phyloP scores from a whole-genome alignment of 2,888 invertebrate species.

The Spatulosminthurus flaviceps region DNA sequence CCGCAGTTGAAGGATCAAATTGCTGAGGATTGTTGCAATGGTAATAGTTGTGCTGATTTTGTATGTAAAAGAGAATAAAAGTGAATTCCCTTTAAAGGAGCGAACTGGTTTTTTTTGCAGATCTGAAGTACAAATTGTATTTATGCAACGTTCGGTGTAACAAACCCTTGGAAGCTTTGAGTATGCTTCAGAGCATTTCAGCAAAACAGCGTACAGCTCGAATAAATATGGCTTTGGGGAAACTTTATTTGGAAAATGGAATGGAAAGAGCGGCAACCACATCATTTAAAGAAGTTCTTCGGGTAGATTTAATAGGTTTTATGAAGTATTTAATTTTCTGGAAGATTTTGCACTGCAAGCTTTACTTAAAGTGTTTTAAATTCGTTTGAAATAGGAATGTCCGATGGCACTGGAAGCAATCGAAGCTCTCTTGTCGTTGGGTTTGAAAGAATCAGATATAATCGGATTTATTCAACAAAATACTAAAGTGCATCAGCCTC shows the following conservation, averaged over 20 bases:
- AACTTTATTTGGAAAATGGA: constrained; percentile 76
- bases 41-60: constrained; percentile 34
- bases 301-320: constrained; percentile 67
- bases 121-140: constrained; percentile 79
- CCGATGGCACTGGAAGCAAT: constrained; percentile 81
- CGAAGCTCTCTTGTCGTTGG: constrained; percentile 76
- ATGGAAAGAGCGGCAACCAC: constrained; percentile 78
- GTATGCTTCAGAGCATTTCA: constrained; percentile 70
- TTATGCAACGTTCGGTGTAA: constrained; percentile 75
- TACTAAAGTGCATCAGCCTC: constrained; percentile 66
- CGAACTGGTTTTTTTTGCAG: constrained; percentile 64
- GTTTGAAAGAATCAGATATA: constrained; percentile 79
- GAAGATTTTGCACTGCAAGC: too few relatives aligned
- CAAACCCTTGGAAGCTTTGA: constrained; percentile 72
- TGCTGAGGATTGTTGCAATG: constrained; percentile 69
- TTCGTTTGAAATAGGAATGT: constrained; percentile 70
- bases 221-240: constrained; percentile 80
- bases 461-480: constrained; percentile 76
- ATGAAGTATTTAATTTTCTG: too few relatives aligned
- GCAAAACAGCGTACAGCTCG: constrained; percentile 76
- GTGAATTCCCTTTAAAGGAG: not conserved
- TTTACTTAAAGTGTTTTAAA: not conserved
- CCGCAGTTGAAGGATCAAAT: constrained; percentile 68
- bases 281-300: constrained; percentile 81
- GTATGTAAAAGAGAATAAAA: not conserved